Base-by-base conservation (phyloP, 2,797 vertebrate genomes). In the Botia kubotai region DNA sequence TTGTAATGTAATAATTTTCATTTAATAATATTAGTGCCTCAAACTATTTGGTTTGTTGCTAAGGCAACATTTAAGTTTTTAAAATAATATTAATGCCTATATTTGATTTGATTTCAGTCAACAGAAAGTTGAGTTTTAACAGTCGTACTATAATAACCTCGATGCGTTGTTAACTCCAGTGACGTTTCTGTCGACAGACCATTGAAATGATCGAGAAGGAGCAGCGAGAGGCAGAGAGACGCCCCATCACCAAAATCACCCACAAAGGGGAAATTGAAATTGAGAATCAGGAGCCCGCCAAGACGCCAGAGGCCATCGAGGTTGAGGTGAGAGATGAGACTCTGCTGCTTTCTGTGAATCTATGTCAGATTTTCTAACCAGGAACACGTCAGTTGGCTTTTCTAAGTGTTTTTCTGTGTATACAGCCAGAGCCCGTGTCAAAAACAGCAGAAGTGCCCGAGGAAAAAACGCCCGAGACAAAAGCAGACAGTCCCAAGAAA, bases 171-270 rank as follows among this genome's bases (percentile, higher is more conserved):
- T 16, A n/a, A 60, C 48, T n/a, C 36, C 13, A 39, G 58, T 21
- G 50, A 6, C 17, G 1, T 36, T 80, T 69, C 3, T 81, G 12
- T 71, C 89, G 68, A 74, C 92, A 99, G 98, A 97, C 96, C 46
- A 99, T 99, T 91, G 98, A 99, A 92, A 99, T 99, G 98, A 99
- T 99, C 26, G 98, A 99, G 90, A 99, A 98, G 86, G 97, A 99
- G 78, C 97, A 99, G 90, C 94, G 98, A 79, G 98, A 99, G 90
- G 98, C 81, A 6, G 97, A 99, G 92, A 95, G 97, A 81, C 92
- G 98, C 46, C 98, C 98, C 14, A 99, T 99, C 85, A 99, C 97
- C 53, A 99, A 99, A 93, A 98, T 99, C 90, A 99, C 98, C 82
- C 98, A 99, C 90, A 99, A 99, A 94, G 98, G 98, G 73, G 98